Evolutionary conservation across 2,888 invertebrate genomes (phyloP).

Genomic region (Eilema depressum): DNA sequence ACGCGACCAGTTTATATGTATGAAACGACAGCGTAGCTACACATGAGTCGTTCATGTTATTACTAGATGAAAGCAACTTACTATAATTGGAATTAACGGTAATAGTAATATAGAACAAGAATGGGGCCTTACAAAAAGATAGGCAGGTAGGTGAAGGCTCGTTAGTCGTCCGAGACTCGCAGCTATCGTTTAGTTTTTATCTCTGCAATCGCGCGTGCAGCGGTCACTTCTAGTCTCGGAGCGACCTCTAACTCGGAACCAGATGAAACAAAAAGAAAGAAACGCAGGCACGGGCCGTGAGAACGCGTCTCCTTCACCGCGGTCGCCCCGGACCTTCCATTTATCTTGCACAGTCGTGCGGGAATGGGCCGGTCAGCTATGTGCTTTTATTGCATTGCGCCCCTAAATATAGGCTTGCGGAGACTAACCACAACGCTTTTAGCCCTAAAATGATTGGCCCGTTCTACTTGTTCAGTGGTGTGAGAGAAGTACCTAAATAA

Average conservation of each 20-base stretch:
- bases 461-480: constrained; percentile 64
- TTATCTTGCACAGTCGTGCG: constrained; percentile 86
- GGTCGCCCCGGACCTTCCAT: constrained; percentile 76
- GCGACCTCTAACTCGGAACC: constrained; percentile 84
- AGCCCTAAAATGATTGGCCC: constrained; percentile 73
- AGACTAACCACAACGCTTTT: constrained; percentile 75
- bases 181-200: constrained; percentile 77
- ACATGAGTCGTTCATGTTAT: constrained; percentile 63
- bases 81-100: constrained; percentile 56
- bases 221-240: constrained; percentile 77
- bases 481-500: constrained; percentile 45
- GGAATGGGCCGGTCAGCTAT: constrained; percentile 81
- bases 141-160: constrained; percentile 69
- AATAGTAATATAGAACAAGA: constrained; percentile 57
- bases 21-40: constrained; percentile 51
- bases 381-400: constrained; percentile 85
- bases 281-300: constrained; percentile 84
- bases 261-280: constrained; percentile 82
- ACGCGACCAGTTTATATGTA: constrained; percentile 68
- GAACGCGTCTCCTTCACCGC: constrained; percentile 80
- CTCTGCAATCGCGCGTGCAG: constrained; percentile 76
- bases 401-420: constrained; percentile 84
- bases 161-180: constrained; percentile 66
- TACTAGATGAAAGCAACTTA: constrained; percentile 55
- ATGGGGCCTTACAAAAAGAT: constrained; percentile 62